Evolutionary conservation across 2,888 invertebrate species (phyloP).

Genomic region (Drosophila antonietae): DNA sequence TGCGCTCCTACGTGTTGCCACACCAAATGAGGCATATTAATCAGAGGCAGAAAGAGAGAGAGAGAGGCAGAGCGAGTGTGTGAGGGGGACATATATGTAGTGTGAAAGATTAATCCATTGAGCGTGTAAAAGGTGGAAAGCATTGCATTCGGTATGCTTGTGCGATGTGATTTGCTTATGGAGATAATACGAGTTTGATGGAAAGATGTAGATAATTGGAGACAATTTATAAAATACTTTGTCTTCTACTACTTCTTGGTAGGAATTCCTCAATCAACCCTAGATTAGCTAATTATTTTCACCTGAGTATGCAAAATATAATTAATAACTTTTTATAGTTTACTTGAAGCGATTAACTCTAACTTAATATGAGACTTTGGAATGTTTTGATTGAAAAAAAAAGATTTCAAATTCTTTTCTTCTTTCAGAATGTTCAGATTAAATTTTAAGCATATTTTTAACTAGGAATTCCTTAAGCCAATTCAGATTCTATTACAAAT

Average conservation of each 20-base stretch:
- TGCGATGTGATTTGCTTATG: slow-evolving; percentile 1
- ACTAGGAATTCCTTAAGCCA: background rate
- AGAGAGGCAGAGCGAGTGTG: background rate
- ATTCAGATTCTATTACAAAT: too few species aligned
- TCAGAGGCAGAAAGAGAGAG: slow-evolving; percentile 13
- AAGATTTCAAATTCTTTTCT: background rate
- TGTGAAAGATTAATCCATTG: slow-evolving; percentile 18
- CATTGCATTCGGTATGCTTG: slow-evolving; percentile 15
- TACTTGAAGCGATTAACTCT: background rate
- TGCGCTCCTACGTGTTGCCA: slow-evolving; percentile 53
- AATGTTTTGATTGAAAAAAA: background rate
- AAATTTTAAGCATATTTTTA: background rate
- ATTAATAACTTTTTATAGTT: background rate
- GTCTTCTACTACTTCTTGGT: background rate
- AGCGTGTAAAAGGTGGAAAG: slow-evolving; percentile 7
- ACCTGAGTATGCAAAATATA: background rate
- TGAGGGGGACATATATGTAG: background rate
- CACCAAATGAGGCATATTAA: slow-evolving; percentile 49
- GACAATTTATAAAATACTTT: background rate
- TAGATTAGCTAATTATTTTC: background rate
- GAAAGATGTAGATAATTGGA: background rate
- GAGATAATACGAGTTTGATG: background rate
- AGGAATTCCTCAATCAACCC: background rate
- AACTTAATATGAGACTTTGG: too few species aligned
- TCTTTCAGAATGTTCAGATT: background rate